Conservation (phyloP, 1,140 invertebrate genomes). For the Branchinecta lindahli region DNA sequence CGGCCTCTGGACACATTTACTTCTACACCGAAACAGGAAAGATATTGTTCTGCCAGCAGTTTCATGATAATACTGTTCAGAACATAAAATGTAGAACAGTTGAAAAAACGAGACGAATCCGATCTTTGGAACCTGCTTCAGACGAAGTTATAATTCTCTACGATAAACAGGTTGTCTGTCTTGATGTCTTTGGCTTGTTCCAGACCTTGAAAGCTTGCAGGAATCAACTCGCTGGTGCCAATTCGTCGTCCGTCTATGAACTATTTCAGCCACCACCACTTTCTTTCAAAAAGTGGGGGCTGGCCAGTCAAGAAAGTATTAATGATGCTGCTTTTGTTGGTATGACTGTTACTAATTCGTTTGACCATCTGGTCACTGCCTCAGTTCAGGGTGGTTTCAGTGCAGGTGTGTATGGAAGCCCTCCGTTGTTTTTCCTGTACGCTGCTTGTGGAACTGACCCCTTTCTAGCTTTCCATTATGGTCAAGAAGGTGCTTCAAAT, state of each 20-base stretch:
- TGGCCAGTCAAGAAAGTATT: conserved; percentile 54
- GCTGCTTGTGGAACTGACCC: conserved; percentile 63
- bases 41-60: conserved; percentile 61
- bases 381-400: conserved; percentile 61
- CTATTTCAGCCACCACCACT: conserved; percentile 42
- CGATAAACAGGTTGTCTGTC: conserved; percentile 51
- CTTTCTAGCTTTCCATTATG: conserved; percentile 74
- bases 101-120: conserved; percentile 39
- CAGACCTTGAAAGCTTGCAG: conserved; percentile 59
- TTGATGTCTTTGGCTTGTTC: conserved; percentile 68
- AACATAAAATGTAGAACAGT: conserved; percentile 67
- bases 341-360: conserved; percentile 53
- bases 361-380: conserved; percentile 69
- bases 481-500: conserved; percentile 59
- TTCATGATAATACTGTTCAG: conserved; percentile 63
- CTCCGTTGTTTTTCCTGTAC: conserved; percentile 59
- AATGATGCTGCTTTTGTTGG: conserved; percentile 64
- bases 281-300: conserved; percentile 65
- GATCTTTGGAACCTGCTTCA: conserved; percentile 37
- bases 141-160: conserved; percentile 77
- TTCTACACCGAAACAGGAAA: conserved; percentile 79
- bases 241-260: conserved; percentile 35
- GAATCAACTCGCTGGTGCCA: conserved; percentile 63
- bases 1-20: conserved; percentile 60
- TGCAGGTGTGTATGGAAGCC: conserved; percentile 47